Conservation (phyloP, 2,113 vertebrate genomes). For the Grammomys dolichurus region DNA sequence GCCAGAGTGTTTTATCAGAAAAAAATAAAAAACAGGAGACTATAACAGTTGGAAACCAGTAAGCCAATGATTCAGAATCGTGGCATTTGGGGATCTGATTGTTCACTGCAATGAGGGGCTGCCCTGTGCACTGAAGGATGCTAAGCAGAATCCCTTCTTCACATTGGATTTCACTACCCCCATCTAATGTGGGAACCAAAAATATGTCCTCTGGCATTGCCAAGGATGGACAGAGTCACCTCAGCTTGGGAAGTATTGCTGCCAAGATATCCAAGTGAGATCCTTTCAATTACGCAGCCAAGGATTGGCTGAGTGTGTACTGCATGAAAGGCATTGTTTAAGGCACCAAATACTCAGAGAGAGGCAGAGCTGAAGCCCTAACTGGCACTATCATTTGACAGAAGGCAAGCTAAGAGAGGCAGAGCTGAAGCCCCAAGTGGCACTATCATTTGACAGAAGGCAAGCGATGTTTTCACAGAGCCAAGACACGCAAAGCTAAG, state of each 20-base stretch:
- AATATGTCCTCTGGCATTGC: not conserved
- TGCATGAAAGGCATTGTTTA: accelerated
- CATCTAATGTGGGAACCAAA: not conserved
- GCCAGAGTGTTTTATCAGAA: not conserved
- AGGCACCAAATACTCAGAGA: too few relatives aligned
- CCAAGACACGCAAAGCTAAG: accelerated
- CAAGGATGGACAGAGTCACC: not conserved
- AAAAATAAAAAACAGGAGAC: not conserved
- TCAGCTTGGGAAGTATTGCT: not conserved
- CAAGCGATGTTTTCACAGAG: not conserved
- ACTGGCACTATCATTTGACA: accelerated
- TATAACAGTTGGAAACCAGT: not conserved
- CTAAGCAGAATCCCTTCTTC: not conserved
- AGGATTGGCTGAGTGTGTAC: not conserved
- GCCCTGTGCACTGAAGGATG: not conserved
- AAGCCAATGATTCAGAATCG: not conserved
- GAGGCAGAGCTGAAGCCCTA: not conserved
- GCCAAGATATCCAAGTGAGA: not conserved
- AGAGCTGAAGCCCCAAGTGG: not conserved
- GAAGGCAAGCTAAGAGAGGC: not conserved
- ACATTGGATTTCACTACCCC: too few relatives aligned
- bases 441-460: not conserved
- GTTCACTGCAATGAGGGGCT: not conserved
- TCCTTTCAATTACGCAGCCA: not conserved
- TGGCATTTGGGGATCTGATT: not conserved